phyloP scores from a whole-genome alignment of 2,797 vertebrate species.

The Phoxinus dragarum region DNA sequence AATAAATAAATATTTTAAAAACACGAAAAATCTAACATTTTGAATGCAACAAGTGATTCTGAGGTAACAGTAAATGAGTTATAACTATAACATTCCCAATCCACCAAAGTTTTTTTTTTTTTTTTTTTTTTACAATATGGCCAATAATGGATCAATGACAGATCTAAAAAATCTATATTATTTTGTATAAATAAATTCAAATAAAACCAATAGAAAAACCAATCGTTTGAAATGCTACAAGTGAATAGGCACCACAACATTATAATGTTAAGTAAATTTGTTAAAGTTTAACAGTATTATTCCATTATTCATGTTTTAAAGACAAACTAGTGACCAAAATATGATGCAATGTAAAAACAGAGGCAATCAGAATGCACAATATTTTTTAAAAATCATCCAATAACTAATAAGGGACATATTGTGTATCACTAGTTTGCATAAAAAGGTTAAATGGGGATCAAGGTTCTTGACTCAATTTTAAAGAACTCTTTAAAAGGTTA shows the following conservation, averaged over 20 bases:
- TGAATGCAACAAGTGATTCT: neutral
- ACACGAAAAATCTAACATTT: neutral
- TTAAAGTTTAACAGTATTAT: neutral
- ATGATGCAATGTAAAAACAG: neutral
- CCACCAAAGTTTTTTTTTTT: neutral
- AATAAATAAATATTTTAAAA: neutral
- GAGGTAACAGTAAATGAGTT: neutral
- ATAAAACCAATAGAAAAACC: neutral
- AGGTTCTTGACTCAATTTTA: neutral
- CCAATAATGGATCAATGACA: neutral
- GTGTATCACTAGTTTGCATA: neutral
- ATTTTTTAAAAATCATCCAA: neutral
- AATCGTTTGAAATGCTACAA: neutral
- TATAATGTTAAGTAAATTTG: slow-evolving; percentile 12
- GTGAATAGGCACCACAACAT: neutral
- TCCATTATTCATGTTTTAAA: neutral
- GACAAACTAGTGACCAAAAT: neutral
- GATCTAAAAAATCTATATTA: too few species aligned
- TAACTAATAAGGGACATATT: neutral
- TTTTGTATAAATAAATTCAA: neutral
- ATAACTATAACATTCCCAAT: neutral
- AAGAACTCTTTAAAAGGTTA: too few species aligned
- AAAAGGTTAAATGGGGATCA: neutral
- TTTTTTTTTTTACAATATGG: neutral
- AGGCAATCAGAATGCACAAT: neutral